Base-by-base conservation (phyloP, 2,888 invertebrate genomes). In the Holacanthella duospinosa region DNA sequence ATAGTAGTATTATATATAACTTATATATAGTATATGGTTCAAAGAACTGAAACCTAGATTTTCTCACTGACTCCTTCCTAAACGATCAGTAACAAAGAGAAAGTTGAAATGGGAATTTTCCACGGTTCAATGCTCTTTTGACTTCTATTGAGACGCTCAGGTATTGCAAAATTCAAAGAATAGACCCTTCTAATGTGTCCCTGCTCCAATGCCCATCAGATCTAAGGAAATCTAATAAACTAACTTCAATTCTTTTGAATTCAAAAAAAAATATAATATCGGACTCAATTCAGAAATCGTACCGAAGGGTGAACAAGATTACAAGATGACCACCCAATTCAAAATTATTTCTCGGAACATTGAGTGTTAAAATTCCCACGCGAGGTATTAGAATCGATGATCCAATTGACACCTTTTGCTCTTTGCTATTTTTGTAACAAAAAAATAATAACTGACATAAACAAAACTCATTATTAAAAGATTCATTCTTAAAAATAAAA, bases 281-380 rank as follows among this genome's bases (percentile, higher is more conserved):
- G 16, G 9, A 48, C 16, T 48, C 56, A 48, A 48, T 48, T 48
- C 48, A 48, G 21, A 21, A 56, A 56, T 56, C 19, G 19, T 19
- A 56, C 29, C 29, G 29, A 56, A 28, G 56, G 29, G 29, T 27
- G 24, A 56, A 56, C 24, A 24, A 29, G 56, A 56, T 56, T 56
- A 56, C n/a, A n/a, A n/a, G n/a, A n/a, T n/a, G n/a, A n/a, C n/a
- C n/a, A n/a, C n/a, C n/a, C n/a, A n/a, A n/a, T n/a, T n/a, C n/a
- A n/a, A n/a, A n/a, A n/a, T n/a, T n/a, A n/a, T n/a, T n/a, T n/a
- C n/a, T n/a, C n/a, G n/a, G n/a, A n/a, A n/a, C n/a, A n/a, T n/a
- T n/a, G n/a, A n/a, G n/a, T n/a, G n/a, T n/a, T n/a, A n/a, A n/a
- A n/a, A n/a, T n/a, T n/a, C n/a, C n/a, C n/a, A n/a, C n/a, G n/a